Base-by-base conservation (phyloP, 2,888 invertebrate genomes). In the Leucania comma region DNA sequence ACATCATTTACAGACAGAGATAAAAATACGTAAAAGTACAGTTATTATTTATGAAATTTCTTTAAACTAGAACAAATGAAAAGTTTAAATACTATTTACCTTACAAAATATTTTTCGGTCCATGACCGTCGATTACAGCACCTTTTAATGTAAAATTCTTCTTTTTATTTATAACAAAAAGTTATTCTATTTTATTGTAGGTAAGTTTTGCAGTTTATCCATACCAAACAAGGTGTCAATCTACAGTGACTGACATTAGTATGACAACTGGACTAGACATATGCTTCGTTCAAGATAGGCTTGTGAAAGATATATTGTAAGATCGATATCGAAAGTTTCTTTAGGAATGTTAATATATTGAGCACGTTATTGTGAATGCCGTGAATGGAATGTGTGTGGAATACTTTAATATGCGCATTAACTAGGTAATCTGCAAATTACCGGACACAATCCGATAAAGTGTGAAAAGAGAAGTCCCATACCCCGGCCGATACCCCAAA, bases 31-130 rank as follows among this genome's bases (percentile, higher is more conserved):
- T 48, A 53, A 9, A 51, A 58, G 32, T 59, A 78, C 79, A 56
- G 67, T 68, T 73, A 67, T 14, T 22, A 22, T 20, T 63, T 24
- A 24, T 22, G 2, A 22, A 59, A 42, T 54, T 14, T 1, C 1
- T 8, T 17, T 26, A 10, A 53, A 70, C 38, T 38, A 50, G 29
- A 24, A 32, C 0, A 32, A 74, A 35, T 29, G 0, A 64, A 35
- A 26, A 1, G 6, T 42, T 17, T 42, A 3, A 38, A 12, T 22
- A 46, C 56, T 62, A 65, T 54, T 71, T 84, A 91, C 91, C 85
- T 87, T 86, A 85, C 84, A 89, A 84, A 85, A 81, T 70, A 84
- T 61, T 72, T 81, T 78, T 62, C 73, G 81, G 75, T 86, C 83
- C 91, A 91, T 91, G 75, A 81, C 64, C 71, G 81, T 76, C 38